Evolutionary conservation across 2,113 vertebrate species (phyloP).

Genomic region (Rhagologus leucostigma): DNA sequence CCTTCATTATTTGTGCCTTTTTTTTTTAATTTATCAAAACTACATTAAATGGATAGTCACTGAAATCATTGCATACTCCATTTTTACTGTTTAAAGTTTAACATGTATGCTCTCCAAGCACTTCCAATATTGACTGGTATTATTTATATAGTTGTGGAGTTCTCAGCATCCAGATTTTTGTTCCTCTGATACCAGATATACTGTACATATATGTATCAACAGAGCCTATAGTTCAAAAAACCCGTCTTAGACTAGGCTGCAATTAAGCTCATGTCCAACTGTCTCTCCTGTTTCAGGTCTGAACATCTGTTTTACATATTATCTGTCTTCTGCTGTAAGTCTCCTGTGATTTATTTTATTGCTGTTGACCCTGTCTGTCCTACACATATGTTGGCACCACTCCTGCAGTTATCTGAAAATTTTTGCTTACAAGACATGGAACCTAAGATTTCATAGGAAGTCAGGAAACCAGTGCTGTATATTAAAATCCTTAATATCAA

Average conservation of each 20-base stretch:
- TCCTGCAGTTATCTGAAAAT: neutral
- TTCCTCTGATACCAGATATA: neutral
- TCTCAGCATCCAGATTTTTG: neutral
- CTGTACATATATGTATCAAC: neutral
- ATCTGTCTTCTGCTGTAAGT: neutral
- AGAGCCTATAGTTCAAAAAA: neutral
- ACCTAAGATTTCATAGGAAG: neutral
- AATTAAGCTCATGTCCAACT: neutral
- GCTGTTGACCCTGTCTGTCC: neutral
- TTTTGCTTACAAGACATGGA: neutral
- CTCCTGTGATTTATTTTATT: neutral
- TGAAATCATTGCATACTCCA: neutral
- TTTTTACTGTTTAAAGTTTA: neutral
- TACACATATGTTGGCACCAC: neutral
- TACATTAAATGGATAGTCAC: neutral
- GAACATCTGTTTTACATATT: conserved; percentile 16
- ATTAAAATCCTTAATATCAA: neutral
- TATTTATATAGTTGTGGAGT: neutral
- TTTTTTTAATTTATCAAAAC: neutral
- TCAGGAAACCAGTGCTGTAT: neutral
- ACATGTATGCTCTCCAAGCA: neutral
- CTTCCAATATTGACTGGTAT: neutral
- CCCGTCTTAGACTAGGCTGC: neutral
- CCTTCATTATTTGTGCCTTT: neutral
- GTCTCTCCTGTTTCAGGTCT: neutral